Base-by-base conservation (phyloP, 1,140 invertebrate genomes). In the Drosophila orena region DNA sequence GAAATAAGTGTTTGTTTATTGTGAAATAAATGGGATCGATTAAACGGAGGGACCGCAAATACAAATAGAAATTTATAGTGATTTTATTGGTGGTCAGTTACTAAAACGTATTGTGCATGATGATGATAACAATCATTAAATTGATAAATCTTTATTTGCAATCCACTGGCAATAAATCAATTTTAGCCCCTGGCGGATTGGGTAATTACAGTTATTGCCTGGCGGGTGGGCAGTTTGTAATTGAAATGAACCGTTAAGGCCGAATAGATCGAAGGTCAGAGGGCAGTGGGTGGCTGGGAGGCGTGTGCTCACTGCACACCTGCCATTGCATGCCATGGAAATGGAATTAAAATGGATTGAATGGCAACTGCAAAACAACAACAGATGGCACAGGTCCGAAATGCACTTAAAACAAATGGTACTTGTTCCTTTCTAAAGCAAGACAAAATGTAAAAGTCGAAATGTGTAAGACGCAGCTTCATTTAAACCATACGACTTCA, bases 301-400 rank as follows among this genome's bases (percentile, higher is more conserved):
- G 37, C 22, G 14, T 22, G 6, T 47, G 46, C 64, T 46, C 42
- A 35, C 58, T 46, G 66, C 37, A n/a, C 34, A 14, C 61, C n/a
- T 47, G 43, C 43, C 37, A 42, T 73, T 47, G 27, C 43, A 74
- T 74, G 70, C 27, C 69, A 74, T 62, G 43, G 22, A 70, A 74
- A 56, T 74, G 37, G n/a, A 74, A 74, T 47, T 70, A 57, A 72
- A 75, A 42, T 66, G 54, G 30, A 66, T 52, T 74, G 69, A 47
- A 64, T 50, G 58, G 52, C 49, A 37, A 54, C 42, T 54, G 57
- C 56, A 61, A 42, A 53, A 46, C 38, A 71, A 42, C 24, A 61
- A 44, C 46, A 53, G 37, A 60, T 60, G 57, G 27, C 15, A 38
- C 15, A 52, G 12, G 37, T 14, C 40, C 11, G 2, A 22, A 2